Percentiles rank a stretch among this genome's conserved stretches.
Conservation (phyloP, 2,797 vertebrate genomes). For the Salmo trutta region DNA sequence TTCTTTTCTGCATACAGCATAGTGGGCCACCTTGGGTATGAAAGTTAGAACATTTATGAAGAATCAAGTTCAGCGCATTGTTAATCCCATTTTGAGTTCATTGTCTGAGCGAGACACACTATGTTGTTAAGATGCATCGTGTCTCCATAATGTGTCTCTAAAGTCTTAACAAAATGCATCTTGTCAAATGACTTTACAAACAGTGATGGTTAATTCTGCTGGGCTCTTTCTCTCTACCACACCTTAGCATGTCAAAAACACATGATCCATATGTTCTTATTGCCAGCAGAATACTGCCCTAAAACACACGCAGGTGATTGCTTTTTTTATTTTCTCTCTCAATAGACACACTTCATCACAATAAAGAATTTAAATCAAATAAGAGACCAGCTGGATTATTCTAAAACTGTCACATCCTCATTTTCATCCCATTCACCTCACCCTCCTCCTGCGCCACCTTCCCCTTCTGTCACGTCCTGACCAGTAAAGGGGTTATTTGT, state of each 20-base stretch:
- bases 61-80: not conserved
- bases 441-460: not conserved
- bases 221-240: not conserved
- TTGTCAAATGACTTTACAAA: not conserved
- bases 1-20: not conserved
- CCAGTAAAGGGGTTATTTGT: too few relatives aligned
- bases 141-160: not conserved
- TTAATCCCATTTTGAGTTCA: not conserved
- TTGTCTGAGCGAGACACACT: not conserved
- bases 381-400: not conserved
- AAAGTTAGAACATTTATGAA: not conserved
- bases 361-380: not conserved
- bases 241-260: not conserved
- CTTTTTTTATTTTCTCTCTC: not conserved
- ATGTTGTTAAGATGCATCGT: not conserved
- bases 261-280: not conserved
- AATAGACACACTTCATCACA: not conserved
- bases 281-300: not conserved
- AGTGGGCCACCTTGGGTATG: not conserved
- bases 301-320: not conserved
- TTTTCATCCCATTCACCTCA: not conserved
- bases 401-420: not conserved
- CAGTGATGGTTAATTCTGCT: not conserved
- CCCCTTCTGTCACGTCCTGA: not conserved
- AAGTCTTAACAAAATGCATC: not conserved